phyloP scores from a whole-genome alignment of 2,113 vertebrate genomes.

The Myxocyprinus asiaticus region DNA sequence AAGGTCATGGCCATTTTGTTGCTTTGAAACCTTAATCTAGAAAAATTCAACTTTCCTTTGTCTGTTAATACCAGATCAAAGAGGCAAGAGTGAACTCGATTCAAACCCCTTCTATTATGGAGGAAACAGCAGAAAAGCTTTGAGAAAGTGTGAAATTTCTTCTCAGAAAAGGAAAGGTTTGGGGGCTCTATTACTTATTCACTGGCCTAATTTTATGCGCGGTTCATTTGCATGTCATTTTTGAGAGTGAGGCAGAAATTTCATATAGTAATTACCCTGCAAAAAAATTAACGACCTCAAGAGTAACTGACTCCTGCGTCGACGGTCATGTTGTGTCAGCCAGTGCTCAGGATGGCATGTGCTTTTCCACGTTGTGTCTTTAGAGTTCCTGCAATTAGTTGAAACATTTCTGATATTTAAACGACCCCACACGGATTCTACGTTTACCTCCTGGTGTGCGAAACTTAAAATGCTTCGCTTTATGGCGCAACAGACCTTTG shows the following conservation, averaged over 20 bases:
- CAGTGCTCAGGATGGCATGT: background rate
- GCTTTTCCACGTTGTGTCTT: no score
- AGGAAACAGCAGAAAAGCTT: conserved; percentile 68
- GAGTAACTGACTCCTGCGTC: background rate
- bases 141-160: conserved; percentile 68
- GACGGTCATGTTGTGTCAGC: background rate
- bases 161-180: conserved; percentile 57
- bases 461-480: conserved; percentile 44
- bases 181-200: conserved; percentile 68
- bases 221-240: conserved; percentile 72
- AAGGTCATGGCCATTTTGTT: conserved; percentile 57
- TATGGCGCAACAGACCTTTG: conserved; percentile 38
- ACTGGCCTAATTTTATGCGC: conserved; percentile 71
- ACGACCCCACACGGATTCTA: conserved; percentile 19
- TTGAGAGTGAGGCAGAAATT: conserved; percentile 49
- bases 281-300: conserved; percentile 49
- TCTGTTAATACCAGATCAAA: conserved; percentile 71
- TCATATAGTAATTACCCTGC: conserved; percentile 49
- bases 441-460: conserved; percentile 27
- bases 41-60: conserved; percentile 68
- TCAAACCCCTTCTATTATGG: conserved; percentile 61
- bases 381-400: conserved; percentile 17
- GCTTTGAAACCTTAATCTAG: conserved; percentile 77
- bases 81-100: conserved; percentile 65
- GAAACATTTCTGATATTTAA: conserved; percentile 21